A percentile compares a stretch with the other conserved stretches of the same genome.
Evolutionary conservation across 2,113 vertebrate genomes (phyloP).

Genomic region (Oenanthe oenanthe): DNA sequence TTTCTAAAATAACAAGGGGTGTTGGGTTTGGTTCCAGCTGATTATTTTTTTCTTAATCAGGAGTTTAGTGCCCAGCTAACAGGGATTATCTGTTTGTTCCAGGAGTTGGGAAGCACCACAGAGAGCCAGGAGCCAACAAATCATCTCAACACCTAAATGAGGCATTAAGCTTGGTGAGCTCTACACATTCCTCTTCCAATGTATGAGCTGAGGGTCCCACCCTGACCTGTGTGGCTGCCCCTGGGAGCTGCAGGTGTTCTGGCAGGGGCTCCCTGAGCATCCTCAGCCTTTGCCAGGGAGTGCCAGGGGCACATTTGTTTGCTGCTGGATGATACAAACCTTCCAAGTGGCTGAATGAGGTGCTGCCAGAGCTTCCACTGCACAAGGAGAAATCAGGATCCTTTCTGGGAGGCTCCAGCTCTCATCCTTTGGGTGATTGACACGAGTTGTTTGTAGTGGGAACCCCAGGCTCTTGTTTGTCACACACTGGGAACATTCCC

Average conservation of each 20-base stretch:
- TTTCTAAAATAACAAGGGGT: neutral
- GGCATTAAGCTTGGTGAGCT: conserved; percentile 30
- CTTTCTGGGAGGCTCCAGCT: neutral
- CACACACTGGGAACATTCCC: fast-evolving
- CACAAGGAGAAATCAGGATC: neutral
- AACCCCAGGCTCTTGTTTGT: fast-evolving
- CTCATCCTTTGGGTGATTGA: neutral
- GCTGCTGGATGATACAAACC: neutral
- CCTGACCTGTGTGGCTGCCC: neutral
- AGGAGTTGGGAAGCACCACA: neutral
- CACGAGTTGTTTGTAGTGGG: fast-evolving
- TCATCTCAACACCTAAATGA: conserved; percentile 21
- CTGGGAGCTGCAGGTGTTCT: neutral
- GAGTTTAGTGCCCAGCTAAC: neutral
- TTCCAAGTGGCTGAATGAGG: neutral
- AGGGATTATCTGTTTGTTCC: neutral
- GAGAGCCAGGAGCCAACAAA: neutral
- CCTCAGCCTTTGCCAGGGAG: neutral
- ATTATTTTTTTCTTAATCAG: neutral
- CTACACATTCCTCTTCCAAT: neutral
- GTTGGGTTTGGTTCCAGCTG: neutral
- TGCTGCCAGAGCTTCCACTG: neutral
- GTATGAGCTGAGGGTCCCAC: neutral
- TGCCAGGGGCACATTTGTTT: neutral
- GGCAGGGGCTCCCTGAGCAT: neutral